phyloP scores from a whole-genome alignment of 2,797 vertebrate genomes.

The Pseudopleuronectes americanus region DNA sequence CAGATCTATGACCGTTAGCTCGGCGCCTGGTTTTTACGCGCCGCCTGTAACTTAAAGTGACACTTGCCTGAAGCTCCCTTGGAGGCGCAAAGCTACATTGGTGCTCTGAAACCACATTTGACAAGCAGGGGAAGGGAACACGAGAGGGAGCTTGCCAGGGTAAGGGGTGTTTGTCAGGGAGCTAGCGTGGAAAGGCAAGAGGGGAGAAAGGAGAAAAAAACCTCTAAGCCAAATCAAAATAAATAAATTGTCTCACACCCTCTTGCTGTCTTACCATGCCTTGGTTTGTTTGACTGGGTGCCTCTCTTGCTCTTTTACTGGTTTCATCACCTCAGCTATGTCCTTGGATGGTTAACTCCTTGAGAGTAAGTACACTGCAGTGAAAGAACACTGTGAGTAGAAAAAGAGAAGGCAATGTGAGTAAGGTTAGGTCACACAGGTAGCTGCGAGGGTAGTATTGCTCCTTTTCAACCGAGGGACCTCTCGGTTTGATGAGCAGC shows the following conservation, averaged over 20 bases:
- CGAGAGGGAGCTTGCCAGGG: conserved; percentile 49
- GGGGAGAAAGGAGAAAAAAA: not conserved
- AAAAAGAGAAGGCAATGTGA: not conserved
- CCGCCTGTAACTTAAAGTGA: conserved; percentile 95
- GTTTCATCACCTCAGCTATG: conserved; percentile 35
- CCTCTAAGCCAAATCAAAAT: conserved; percentile 5
- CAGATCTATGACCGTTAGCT: conserved; percentile 82
- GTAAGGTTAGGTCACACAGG: conserved; percentile 11
- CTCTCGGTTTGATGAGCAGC: conserved; percentile 14
- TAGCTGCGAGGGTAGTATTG: conserved; percentile 9
- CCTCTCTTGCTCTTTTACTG: conserved; percentile 29
- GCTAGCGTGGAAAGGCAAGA: conserved; percentile 26
- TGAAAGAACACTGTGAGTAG: conserved; percentile 9
- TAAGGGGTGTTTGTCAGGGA: conserved; percentile 59
- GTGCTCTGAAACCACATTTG: conserved; percentile 81
- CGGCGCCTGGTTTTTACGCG: conserved; percentile 81
- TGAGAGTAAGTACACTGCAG: conserved; percentile 24
- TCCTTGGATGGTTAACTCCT: conserved; percentile 60
- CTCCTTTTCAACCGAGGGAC: conserved; percentile 5
- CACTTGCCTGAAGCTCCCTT: conserved; percentile 94
- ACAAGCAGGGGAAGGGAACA: conserved; percentile 72
- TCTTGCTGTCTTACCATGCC: conserved; percentile 20
- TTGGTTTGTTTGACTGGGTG: conserved; percentile 35
- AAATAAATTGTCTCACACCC: conserved; percentile 37
- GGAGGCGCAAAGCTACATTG: conserved; percentile 82